Evolutionary conservation across 2,888 invertebrate genomes (phyloP).

Genomic region (Dryobota labecula): DNA sequence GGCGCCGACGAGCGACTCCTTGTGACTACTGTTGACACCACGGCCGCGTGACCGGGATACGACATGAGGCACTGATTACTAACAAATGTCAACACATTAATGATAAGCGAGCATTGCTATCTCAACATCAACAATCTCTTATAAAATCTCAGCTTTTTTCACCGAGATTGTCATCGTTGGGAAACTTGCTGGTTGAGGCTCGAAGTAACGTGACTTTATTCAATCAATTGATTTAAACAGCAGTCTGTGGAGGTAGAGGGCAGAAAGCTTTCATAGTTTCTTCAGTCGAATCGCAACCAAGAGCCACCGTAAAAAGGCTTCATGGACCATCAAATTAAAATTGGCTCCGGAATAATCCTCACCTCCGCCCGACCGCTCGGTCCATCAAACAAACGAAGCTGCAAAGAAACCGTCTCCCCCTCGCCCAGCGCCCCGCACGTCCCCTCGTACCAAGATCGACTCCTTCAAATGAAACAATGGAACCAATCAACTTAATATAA

Average conservation of each 20-base stretch:
- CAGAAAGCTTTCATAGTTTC: background rate
- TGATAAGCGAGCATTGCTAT: background rate
- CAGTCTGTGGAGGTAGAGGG: background rate
- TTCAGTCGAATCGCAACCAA: constrained; percentile 32
- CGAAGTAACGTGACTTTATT: too few relatives aligned
- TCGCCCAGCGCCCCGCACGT: too few relatives aligned
- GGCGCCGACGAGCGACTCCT: background rate
- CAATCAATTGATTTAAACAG: background rate
- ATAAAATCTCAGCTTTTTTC: background rate
- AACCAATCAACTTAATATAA: constrained; percentile 24
- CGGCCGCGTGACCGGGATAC: background rate
- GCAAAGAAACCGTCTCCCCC: background rate
- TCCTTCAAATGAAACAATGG: constrained; percentile 21
- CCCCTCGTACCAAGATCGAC: background rate
- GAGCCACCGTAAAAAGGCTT: constrained; percentile 18
- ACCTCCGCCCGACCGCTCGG: too few relatives aligned
- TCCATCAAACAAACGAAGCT: constrained; percentile 19
- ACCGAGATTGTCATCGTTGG: background rate
- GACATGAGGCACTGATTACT: background rate
- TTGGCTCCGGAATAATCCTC: constrained; percentile 28
- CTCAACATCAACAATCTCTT: background rate
- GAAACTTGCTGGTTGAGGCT: background rate
- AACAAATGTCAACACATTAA: background rate
- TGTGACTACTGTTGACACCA: background rate
- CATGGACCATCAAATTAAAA: constrained; percentile 42